phyloP scores from a whole-genome alignment of 2,888 invertebrate species.

The Cephalotes varians region DNA sequence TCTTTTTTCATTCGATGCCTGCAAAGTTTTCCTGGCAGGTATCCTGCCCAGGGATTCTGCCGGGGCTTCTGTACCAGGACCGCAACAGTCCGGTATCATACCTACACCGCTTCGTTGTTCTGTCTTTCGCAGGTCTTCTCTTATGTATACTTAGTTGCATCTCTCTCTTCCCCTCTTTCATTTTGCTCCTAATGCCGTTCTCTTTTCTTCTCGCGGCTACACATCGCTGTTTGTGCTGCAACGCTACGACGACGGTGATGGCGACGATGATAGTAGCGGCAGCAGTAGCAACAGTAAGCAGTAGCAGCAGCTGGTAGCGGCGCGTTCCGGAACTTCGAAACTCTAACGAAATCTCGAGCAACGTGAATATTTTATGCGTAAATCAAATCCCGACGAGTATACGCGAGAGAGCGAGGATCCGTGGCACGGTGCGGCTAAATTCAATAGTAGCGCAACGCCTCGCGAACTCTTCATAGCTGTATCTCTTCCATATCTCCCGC shows the following conservation, averaged over 20 bases:
- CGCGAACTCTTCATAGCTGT: slow-evolving; percentile 61
- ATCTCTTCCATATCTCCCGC: slow-evolving; percentile 47
- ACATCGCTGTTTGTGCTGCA: slow-evolving; percentile 58
- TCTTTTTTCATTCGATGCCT: slow-evolving; percentile 59
- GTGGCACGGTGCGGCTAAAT: slow-evolving; percentile 76
- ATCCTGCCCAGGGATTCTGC: slow-evolving; percentile 57
- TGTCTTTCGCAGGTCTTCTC: slow-evolving; percentile 58
- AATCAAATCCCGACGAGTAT: slow-evolving; percentile 77
- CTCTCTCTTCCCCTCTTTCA: background rate
- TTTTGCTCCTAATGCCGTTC: slow-evolving; percentile 41
- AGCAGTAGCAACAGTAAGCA: slow-evolving; percentile 33
- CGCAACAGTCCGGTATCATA: slow-evolving; percentile 66
- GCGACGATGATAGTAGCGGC: background rate
- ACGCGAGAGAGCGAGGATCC: slow-evolving; percentile 73
- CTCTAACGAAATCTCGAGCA: slow-evolving; percentile 80
- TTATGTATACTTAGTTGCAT: slow-evolving; percentile 59
- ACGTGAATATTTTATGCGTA: slow-evolving; percentile 82
- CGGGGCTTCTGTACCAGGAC: slow-evolving; percentile 47
- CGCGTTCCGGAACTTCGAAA: slow-evolving; percentile 76
- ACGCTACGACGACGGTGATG: background rate
- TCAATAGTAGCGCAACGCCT: slow-evolving; percentile 77
- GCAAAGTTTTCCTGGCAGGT: slow-evolving; percentile 69
- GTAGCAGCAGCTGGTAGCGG: slow-evolving; percentile 59
- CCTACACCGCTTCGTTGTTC: slow-evolving; percentile 55
- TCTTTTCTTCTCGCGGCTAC: slow-evolving; percentile 41